Evolutionary conservation across 2,797 vertebrate genomes (phyloP), one percentile per base, ranked within the genome.

Genomic region (Pyrrhura leucotis): DNA sequence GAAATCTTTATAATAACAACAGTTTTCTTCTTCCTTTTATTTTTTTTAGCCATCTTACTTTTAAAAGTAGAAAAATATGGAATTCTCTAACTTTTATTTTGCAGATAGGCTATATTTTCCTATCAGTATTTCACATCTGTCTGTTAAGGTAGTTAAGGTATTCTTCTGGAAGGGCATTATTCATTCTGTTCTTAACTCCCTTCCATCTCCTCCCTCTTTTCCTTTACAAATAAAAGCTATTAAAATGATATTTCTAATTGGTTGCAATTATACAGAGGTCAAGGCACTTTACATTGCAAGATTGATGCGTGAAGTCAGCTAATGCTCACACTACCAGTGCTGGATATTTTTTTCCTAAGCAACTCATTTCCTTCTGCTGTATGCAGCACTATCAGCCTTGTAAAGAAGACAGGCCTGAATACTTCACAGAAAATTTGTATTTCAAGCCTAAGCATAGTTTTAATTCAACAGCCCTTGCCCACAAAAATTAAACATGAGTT

Each of bases 1-100:
- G 59, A 95, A 84, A 54, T 48, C 72, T 92, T 74, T 82, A 79
- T 85, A 93, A 93, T 76, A 76, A 31, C 15, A 84, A 23, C 13
- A 44, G 4, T 8, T 66, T 61, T 62, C 45, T 56, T 54, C 4
- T 42, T 42, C 42, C 8, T 26, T 9, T 35, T 29, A 18, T 11
- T 33, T 13, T 6, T 4, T 4, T 48, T 54, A 81, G n/a, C 3
- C 9, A 75, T 91, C 95, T 90, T 86, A 7, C 47, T 92, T 68
- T 28, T 48, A 80, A 58, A 89, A 90, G 16, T 21, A 21, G 19
- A 33, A 42, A 61, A 84, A 13, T 0, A 1, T 35, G 4, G 19
- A 85, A 77, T 77, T 76, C n/a, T 72, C 0, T 22, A 39, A n/a
- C 5, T 56, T 31, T 1, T 25, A 16, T 58, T 74, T 90, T 89